Evolutionary conservation across 2,888 invertebrate species (phyloP).

Genomic region (Clitarchus hookeri): DNA sequence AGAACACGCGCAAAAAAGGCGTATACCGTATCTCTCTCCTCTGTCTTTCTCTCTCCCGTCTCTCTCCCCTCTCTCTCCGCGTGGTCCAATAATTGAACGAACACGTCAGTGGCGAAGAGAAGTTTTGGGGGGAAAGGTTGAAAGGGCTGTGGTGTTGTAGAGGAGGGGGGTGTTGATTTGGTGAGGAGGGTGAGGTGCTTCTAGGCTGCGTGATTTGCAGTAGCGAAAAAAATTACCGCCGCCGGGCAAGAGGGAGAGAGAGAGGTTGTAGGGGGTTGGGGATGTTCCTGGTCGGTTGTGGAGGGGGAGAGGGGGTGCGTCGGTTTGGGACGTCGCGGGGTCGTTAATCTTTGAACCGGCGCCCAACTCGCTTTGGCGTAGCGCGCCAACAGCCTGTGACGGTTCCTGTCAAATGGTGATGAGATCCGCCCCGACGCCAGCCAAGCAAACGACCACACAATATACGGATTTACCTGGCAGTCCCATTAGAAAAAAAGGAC

Average conservation of each 20-base stretch:
- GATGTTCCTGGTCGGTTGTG: not conserved
- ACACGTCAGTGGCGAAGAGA: not conserved
- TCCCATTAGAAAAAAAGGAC: too few relatives aligned
- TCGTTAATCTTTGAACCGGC: conserved; percentile 2
- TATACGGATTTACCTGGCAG: too few relatives aligned
- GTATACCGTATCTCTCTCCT: too few relatives aligned
- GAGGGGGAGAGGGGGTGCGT: not conserved
- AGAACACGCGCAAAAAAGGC: too few relatives aligned
- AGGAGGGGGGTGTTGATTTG: not conserved
- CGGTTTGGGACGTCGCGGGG: not conserved
- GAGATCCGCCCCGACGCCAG: not conserved
- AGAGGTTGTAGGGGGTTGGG: not conserved
- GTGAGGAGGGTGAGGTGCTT: not conserved
- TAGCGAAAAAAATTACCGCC: not conserved
- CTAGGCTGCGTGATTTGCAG: not conserved
- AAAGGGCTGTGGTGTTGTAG: too few relatives aligned
- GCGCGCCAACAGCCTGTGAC: not conserved
- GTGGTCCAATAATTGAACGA: not conserved
- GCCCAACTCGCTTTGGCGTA: not conserved
- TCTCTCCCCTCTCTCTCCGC: too few relatives aligned
- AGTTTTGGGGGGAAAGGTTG: not conserved
- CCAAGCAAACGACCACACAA: not conserved
- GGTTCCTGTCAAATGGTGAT: not conserved
- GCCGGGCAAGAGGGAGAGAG: not conserved
- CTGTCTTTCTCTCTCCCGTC: not conserved